These are phyloP conservation scores for Clamator glandarius DNA, from an alignment of 2,797 vertebrate genomes.

Conservation along the genomic window DNA sequence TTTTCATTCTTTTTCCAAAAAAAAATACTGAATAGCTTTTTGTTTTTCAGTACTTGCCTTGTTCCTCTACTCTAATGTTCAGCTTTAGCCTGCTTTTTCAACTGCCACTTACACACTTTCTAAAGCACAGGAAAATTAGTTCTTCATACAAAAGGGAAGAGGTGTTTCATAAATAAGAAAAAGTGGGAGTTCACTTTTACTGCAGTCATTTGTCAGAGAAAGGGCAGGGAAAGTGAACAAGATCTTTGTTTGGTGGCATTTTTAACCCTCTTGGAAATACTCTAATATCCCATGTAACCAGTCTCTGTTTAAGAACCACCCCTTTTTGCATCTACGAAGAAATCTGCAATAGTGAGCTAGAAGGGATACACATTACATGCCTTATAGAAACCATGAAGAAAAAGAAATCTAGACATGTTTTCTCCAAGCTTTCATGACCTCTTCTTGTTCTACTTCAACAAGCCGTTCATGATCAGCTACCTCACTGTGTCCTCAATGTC, in stretches of 20 bases:
- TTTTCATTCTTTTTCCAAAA: slow-evolving; percentile 26
- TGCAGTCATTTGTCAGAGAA: slow-evolving; percentile 57
- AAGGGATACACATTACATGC: neutral
- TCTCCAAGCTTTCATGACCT: neutral
- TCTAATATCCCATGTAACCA: neutral
- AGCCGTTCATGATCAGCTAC: neutral
- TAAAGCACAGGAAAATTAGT: slow-evolving; percentile 30
- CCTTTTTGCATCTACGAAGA: neutral
- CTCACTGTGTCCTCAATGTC: neutral
- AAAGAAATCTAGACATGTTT: neutral
- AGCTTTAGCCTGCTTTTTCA: neutral
- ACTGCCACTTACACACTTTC: slow-evolving; percentile 2
- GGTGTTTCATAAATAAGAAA: slow-evolving; percentile 60
- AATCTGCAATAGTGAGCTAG: neutral
- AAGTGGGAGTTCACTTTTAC: slow-evolving; percentile 46
- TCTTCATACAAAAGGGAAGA: slow-evolving; percentile 44
- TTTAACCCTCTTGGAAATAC: slow-evolving; percentile 31
- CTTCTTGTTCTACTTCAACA: neutral
- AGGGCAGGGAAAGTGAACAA: slow-evolving; percentile 25
- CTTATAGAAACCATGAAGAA: neutral
- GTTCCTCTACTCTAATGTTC: slow-evolving; percentile 11
- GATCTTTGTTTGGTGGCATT: slow-evolving; percentile 39
- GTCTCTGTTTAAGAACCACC: neutral
- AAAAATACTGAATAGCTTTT: slow-evolving; percentile 51
- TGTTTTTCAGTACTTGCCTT: slow-evolving; percentile 53